Evolutionary conservation across 2,113 vertebrate genomes (phyloP), one percentile per base, ranked within the genome.

Genomic region (Dipodomys ordii): DNA sequence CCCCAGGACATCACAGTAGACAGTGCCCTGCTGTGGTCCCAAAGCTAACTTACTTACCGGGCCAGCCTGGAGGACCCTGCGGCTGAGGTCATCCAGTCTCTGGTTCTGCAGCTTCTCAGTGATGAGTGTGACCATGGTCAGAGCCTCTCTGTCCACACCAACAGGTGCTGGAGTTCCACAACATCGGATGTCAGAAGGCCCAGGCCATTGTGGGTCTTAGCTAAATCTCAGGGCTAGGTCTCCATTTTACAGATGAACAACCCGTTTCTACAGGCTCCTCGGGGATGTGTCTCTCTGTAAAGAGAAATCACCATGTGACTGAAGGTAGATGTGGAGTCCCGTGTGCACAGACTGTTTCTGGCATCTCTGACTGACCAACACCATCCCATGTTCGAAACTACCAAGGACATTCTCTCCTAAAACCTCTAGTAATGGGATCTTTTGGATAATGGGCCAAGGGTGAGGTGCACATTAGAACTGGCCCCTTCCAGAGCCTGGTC

Each of bases 71-170:
- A 94, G 97, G 0, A 98, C 97, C 97, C 97, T 98, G 92, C 97
- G 97, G 0, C 97, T 88, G 72, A 98, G 96, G 96, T 98, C 98
- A 20, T 98, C 98, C 97, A 98, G 97, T 96, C 98, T 98, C 97
- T 98, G 98, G 97, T 97, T 98, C 97, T 98, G 98, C 96, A 98
- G 97, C 97, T 98, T 98, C 96, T 98, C 98, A 20, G 98, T 98
- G 97, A 98, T 98, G 97, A 98, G 97, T 93, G 98, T 98, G 97
- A 98, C 98, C 98, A 98, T 98, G 96, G 98, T 97, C 96, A 84
- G 93, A 67, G 96, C 22, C 95, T 88, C 92, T 95, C 97, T 27
- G 96, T 88, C 97, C 84, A 93, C 94, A 87, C 91, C 0, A 49
- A 83, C n/a, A 64, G 97, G 96, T 92, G 84, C 94, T 46, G 94